A percentile compares a stretch with the other conserved stretches of the same genome.
These are phyloP conservation scores for Philereme vetulata DNA, from an alignment of 2,888 invertebrate genomes.

Conservation along the genomic window DNA sequence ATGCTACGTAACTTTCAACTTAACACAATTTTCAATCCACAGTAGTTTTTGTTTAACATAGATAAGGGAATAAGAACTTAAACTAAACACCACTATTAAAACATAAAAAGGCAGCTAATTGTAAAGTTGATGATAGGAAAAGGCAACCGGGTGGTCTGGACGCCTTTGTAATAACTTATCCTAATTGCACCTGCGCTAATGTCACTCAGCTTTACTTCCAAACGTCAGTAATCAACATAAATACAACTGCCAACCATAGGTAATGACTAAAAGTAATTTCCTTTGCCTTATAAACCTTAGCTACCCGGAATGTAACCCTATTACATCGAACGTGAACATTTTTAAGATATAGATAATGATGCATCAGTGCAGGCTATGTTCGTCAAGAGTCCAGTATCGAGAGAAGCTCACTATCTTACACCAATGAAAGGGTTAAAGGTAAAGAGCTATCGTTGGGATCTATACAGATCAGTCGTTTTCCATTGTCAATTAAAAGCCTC, in stretches of 20 bases:
- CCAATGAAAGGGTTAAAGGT: constrained; percentile 68
- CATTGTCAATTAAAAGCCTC: constrained; percentile 78
- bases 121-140: constrained; percentile 45
- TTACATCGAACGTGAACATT: constrained; percentile 51
- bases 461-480: constrained; percentile 63
- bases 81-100: neutral
- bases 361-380: constrained; percentile 50
- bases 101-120: constrained; percentile 42
- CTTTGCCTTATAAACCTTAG: constrained; percentile 48
- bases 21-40: neutral
- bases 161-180: constrained; percentile 41
- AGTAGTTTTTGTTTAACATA: constrained; percentile 3
- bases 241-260: constrained; percentile 47
- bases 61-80: neutral
- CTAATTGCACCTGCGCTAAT: constrained; percentile 54
- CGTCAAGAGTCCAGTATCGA: constrained; percentile 46
- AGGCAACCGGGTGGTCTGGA: constrained; percentile 46
- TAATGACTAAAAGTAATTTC: constrained; percentile 50
- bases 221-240: constrained; percentile 57
- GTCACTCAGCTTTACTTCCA: constrained; percentile 53
- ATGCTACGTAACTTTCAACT: neutral
- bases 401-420: constrained; percentile 45
- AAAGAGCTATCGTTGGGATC: constrained; percentile 63
- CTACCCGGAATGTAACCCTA: constrained; percentile 43
- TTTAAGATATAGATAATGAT: constrained; percentile 53